Evolutionary conservation across 2,888 invertebrate species (phyloP).

Genomic region (Acrobasis consociella): DNA sequence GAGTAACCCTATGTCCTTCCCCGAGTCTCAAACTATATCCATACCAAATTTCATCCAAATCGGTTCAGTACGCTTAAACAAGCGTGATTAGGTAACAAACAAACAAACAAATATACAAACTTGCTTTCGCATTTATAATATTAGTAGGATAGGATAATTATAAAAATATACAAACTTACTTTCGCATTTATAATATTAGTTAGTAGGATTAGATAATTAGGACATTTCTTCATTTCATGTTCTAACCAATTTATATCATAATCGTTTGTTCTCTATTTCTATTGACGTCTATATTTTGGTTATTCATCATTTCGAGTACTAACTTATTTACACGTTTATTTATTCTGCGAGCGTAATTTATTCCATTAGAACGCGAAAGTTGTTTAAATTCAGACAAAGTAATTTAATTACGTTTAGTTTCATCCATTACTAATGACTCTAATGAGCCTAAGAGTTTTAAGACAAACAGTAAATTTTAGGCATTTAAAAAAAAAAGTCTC

Average conservation of each 20-base stretch:
- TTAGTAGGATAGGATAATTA: no score
- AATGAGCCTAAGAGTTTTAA: not conserved
- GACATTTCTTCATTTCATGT: no score
- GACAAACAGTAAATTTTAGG: not conserved
- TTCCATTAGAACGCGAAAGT: slow-evolving; percentile 1
- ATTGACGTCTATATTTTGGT: not conserved
- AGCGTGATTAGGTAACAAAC: no score
- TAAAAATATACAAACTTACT: no score
- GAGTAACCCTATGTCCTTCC: no score
- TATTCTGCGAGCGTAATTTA: not conserved
- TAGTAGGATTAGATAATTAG: no score
- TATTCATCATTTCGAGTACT: not conserved
- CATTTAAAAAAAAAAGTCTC: not conserved
- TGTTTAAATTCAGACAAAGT: not conserved
- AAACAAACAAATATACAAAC: no score
- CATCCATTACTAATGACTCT: not conserved
- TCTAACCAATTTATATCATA: not conserved
- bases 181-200: no score
- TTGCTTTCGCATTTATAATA: no score
- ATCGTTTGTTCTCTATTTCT: not conserved
- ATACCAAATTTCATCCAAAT: no score
- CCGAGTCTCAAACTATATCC: no score
- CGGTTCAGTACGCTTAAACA: no score
- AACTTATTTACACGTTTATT: slow-evolving; percentile 1
- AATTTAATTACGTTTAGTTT: not conserved